Base-by-base conservation (phyloP, 2,113 vertebrate genomes). In the Myodes glareolus region DNA sequence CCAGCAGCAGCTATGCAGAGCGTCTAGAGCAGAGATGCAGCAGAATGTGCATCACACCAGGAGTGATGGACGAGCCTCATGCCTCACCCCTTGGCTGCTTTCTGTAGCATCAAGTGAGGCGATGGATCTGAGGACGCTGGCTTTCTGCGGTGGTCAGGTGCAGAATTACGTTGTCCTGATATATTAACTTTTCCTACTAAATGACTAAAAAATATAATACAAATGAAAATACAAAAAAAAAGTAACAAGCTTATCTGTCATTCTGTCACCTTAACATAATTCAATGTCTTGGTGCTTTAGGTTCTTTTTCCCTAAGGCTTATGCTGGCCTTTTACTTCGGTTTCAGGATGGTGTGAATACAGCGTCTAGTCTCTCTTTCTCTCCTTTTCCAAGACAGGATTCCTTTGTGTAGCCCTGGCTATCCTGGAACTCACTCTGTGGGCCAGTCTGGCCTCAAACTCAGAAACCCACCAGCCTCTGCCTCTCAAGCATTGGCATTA, bases 281-380 rank as follows among this genome's bases (percentile, higher is more conserved):
- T 78, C 70, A 86, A 27, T 42, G 76, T 88, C 80, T 85, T 87
- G 68, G 1, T 67, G 88, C 91, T 97, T 94, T 61, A 93, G 58
- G 17, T 90, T 63, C n/a, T 27, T 91, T 88, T 94, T 21, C 77
- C 29, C 47, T 3, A n/a, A n/a, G n/a, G 81, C 81, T 91, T 77
- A 80, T 68, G 11, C 80, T 91, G 45, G 1, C 47, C 16, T 93
- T 90, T 75, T 70, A 93, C 19, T 42, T 75, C 63, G 81, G 52
- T 45, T 19, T 80, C 68, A 70, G 85, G 88, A 75, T 23, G 65
- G 3, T 91, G 0, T 81, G 42, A 94, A 80, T 90, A 81, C 7
- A 88, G 73, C 12, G 67, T 89, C 86, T n/a, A 78, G n/a, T 68
- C 16, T 73, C 36, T 68, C 65, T 67, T 5, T 6, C 65, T 31